Percentiles rank a stretch among this genome's conserved stretches.
phyloP scores from a whole-genome alignment of 2,797 vertebrate species.

The Lepilemur ruficaudatus region DNA sequence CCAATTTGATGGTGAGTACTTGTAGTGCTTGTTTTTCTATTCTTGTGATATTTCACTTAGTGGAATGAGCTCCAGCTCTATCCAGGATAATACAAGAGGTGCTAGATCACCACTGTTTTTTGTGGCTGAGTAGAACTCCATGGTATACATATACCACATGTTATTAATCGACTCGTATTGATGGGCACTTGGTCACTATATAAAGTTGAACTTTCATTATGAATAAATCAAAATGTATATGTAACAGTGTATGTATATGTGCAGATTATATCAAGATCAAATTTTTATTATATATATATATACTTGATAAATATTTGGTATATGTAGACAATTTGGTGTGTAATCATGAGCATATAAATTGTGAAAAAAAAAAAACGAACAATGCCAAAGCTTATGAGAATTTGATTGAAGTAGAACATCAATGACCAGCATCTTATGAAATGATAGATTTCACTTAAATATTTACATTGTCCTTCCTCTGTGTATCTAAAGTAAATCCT shows the following conservation, averaged over 20 bases:
- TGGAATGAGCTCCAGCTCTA: no score
- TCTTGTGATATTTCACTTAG: no score
- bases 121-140: no score
- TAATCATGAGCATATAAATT: not conserved
- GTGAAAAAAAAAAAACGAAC: not conserved
- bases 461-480: conserved; percentile 32
- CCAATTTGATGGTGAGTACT: no score
- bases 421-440: not conserved
- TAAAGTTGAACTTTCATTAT: not conserved
- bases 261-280: not conserved
- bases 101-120: no score
- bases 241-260: not conserved
- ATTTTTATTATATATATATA: not conserved
- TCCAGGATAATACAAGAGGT: no score
- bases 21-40: no score
- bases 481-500: not conserved
- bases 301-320: not conserved
- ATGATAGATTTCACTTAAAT: not conserved
- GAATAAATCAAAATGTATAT: not conserved
- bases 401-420: not conserved
- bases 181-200: not conserved
- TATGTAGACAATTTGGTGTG: not conserved
- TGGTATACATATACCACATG: no score
- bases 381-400: not conserved
- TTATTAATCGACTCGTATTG: no score